These are phyloP conservation scores for Agrotis segetum DNA, from an alignment of 2,888 invertebrate species.

Conservation along the genomic window DNA sequence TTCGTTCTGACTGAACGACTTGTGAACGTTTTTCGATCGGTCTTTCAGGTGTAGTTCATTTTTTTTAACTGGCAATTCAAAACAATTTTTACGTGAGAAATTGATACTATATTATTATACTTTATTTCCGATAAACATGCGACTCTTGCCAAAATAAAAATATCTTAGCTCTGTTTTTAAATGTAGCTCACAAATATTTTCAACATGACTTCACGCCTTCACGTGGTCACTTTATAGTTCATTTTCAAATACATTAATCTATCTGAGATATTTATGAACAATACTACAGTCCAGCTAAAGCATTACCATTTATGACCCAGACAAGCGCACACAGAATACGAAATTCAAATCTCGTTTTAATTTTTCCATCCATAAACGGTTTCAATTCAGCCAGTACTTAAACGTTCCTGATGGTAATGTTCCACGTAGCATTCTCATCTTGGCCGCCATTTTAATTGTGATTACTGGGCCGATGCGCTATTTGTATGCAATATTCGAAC, in stretches of 20 bases:
- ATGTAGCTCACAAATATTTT: neutral
- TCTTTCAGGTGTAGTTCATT: slow-evolving; percentile 17
- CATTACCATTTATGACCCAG: slow-evolving; percentile 67
- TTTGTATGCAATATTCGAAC: slow-evolving; percentile 72
- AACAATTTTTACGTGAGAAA: neutral
- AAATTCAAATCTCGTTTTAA: slow-evolving; percentile 71
- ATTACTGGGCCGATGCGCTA: slow-evolving; percentile 70
- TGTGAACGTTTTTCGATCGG: slow-evolving; percentile 27
- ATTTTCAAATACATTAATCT: neutral
- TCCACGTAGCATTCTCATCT: slow-evolving; percentile 66
- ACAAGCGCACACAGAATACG: slow-evolving; percentile 64
- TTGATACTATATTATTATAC: neutral
- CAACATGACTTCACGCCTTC: neutral
- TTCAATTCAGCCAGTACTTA: slow-evolving; percentile 74
- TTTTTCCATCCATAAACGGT: slow-evolving; percentile 74
- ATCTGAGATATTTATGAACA: slow-evolving; percentile 28
- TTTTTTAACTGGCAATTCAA: neutral
- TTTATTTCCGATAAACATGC: neutral
- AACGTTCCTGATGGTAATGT: slow-evolving; percentile 72
- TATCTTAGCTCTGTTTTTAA: neutral
- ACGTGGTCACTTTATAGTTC: neutral
- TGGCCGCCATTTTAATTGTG: slow-evolving; percentile 72
- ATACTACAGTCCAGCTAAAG: slow-evolving; percentile 25
- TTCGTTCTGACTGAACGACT: slow-evolving; percentile 42
- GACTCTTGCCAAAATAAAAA: neutral